These are phyloP conservation scores for Heliopora coerulea DNA, from an alignment of 92 coral and sea anemone species.

Conservation along the genomic window DNA sequence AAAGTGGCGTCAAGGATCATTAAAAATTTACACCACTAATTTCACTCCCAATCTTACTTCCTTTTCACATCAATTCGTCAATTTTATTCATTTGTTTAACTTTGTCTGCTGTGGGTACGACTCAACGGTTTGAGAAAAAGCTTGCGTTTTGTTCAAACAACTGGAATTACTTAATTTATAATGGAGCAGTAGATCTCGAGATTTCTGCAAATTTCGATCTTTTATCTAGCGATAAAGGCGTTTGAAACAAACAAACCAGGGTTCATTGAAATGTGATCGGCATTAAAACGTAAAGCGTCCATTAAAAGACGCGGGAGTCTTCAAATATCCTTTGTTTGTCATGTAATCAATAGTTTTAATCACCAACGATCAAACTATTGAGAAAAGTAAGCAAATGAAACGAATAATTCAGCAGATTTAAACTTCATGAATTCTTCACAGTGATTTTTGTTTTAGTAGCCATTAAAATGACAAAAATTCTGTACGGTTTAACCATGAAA, in stretches of 20 bases:
- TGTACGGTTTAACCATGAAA: too few relatives aligned
- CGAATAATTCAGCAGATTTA: slow-evolving; percentile 6
- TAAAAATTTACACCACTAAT: slow-evolving; percentile 33
- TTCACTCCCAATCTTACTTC: slow-evolving; percentile 1
- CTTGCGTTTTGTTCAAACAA: background rate
- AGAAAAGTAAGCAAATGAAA: slow-evolving; percentile 24
- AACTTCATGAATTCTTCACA: slow-evolving; percentile 6
- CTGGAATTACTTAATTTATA: too few relatives aligned
- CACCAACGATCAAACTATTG: slow-evolving; percentile 5
- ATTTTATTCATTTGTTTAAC: slow-evolving; percentile 18
- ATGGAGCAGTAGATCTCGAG: too few relatives aligned
- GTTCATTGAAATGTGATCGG: too few relatives aligned
- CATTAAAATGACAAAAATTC: too few relatives aligned
- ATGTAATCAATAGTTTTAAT: slow-evolving; percentile 27
- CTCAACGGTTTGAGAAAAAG: background rate
- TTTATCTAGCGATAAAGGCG: too few relatives aligned
- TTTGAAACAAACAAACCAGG: too few relatives aligned
- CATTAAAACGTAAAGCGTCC: too few relatives aligned
- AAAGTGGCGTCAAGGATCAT: slow-evolving; percentile 30
- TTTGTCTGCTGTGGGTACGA: background rate
- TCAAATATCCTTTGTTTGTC: slow-evolving; percentile 11
- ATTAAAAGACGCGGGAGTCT: slow-evolving; percentile 11
- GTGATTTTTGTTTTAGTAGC: background rate
- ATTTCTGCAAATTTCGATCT: too few relatives aligned
- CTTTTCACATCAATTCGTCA: slow-evolving; percentile 29